Evolutionary conservation across 2,888 invertebrate genomes (phyloP).

Genomic region (Habroteleia sp.): DNA sequence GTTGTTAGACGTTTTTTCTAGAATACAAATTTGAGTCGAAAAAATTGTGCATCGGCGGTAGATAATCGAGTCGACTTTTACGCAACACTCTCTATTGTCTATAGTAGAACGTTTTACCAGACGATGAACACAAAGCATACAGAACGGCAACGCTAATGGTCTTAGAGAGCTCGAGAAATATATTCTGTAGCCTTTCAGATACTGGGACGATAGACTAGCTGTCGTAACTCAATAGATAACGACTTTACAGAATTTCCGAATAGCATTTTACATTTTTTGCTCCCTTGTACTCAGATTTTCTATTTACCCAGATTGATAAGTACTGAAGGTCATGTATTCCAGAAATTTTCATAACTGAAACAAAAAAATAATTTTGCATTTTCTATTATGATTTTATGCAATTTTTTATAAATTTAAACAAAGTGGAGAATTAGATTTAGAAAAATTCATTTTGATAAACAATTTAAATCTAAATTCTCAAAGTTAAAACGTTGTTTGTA

Average conservation of each 20-base stretch:
- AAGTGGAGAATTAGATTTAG: too few relatives aligned
- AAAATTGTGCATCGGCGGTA: slow-evolving; percentile 38
- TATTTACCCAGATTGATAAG: slow-evolving; percentile 42
- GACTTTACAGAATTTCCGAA: slow-evolving; percentile 48
- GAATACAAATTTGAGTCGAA: slow-evolving; percentile 19
- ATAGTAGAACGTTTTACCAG: slow-evolving; percentile 73
- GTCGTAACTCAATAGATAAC: slow-evolving; percentile 61
- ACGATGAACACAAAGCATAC: slow-evolving; percentile 75
- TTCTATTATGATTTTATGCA: too few relatives aligned
- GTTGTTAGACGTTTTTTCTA: slow-evolving; percentile 7
- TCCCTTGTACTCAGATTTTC: slow-evolving; percentile 4
- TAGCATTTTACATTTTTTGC: slow-evolving; percentile 35
- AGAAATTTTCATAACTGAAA: too few relatives aligned
- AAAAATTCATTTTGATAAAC: too few relatives aligned
- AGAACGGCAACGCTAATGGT: slow-evolving; percentile 64
- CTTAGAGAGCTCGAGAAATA: slow-evolving; percentile 61
- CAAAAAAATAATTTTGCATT: too few relatives aligned
- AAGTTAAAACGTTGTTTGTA: too few relatives aligned
- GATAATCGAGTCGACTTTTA: slow-evolving; percentile 48
- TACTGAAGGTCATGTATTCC: too few relatives aligned
- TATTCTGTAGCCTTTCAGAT: slow-evolving; percentile 55
- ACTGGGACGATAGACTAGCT: slow-evolving; percentile 53
- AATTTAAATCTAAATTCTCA: too few relatives aligned
- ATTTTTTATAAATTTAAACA: too few relatives aligned
- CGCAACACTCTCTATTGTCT: slow-evolving; percentile 67